phyloP scores from a whole-genome alignment of 2,797 vertebrate genomes.

The Sarcophilus harrisii region DNA sequence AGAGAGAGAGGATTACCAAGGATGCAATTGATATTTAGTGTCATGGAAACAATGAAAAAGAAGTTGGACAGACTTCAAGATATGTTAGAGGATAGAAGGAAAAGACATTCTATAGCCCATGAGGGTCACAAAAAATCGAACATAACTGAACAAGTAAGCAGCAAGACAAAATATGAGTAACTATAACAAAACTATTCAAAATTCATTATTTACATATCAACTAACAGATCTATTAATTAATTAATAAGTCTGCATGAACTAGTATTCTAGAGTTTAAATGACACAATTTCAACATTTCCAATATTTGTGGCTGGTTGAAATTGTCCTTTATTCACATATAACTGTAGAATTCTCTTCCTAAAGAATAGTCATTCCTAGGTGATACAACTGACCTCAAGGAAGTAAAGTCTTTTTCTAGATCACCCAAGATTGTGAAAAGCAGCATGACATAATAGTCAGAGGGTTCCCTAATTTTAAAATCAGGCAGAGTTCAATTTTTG shows the following conservation, averaged over 20 bases:
- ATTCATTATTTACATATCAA: neutral
- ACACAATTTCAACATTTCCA: neutral
- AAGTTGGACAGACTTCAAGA: neutral
- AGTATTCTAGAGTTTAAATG: neutral
- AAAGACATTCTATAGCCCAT: neutral
- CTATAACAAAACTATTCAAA: neutral
- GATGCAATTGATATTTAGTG: neutral
- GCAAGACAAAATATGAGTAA: neutral
- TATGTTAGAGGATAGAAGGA: neutral
- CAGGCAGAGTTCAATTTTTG: neutral
- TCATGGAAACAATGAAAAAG: neutral
- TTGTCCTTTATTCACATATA: neutral
- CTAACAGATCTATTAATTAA: neutral
- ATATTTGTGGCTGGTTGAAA: constrained; percentile 13
- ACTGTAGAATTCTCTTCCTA: constrained; percentile 11
- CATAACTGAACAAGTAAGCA: neutral
- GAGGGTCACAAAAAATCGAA: neutral
- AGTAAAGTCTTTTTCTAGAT: neutral
- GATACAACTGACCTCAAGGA: neutral
- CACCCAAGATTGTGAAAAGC: neutral
- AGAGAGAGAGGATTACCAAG: neutral
- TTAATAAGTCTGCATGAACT: neutral
- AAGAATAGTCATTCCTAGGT: neutral
- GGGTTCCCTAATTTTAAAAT: neutral
- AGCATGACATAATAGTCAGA: neutral